Evolutionary conservation across 2,888 invertebrate genomes (phyloP).

Genomic region (Podabrus alpinus): DNA sequence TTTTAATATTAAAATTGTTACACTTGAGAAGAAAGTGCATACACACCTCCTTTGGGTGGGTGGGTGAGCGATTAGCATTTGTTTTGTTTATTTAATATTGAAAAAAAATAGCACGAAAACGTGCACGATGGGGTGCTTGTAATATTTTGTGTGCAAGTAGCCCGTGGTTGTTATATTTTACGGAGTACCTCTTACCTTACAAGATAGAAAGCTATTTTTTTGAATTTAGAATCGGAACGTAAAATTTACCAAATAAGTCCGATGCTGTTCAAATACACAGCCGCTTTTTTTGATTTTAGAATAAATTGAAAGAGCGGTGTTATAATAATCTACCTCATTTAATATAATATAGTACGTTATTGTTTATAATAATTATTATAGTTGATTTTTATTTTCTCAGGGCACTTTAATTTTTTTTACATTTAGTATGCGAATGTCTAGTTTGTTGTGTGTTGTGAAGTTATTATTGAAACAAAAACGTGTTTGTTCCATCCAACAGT

Average conservation of each 20-base stretch:
- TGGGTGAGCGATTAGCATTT: background rate
- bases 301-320: constrained; percentile 30
- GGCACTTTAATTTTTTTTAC: constrained; percentile 41
- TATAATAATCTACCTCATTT: constrained; percentile 49
- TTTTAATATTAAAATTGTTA: constrained; percentile 20
- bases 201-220: background rate
- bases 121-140: background rate
- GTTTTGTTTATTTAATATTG: background rate
- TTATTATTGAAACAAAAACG: constrained; percentile 32
- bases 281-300: constrained; percentile 29
- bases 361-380: constrained; percentile 40
- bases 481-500: constrained; percentile 38
- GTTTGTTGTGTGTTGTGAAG: constrained; percentile 34
- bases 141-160: background rate
- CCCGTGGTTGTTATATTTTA: background rate
- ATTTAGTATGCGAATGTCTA: constrained; percentile 29
- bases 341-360: constrained; percentile 37
- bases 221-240: background rate
- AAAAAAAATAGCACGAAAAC: background rate
- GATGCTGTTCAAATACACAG: constrained; percentile 45
- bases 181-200: background rate
- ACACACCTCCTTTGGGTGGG: no score
- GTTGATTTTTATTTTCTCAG: constrained; percentile 49
- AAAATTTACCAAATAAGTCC: constrained; percentile 25
- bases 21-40: background rate